Conservation (phyloP, 2,113 vertebrate species). For the Eublepharis macularius region DNA sequence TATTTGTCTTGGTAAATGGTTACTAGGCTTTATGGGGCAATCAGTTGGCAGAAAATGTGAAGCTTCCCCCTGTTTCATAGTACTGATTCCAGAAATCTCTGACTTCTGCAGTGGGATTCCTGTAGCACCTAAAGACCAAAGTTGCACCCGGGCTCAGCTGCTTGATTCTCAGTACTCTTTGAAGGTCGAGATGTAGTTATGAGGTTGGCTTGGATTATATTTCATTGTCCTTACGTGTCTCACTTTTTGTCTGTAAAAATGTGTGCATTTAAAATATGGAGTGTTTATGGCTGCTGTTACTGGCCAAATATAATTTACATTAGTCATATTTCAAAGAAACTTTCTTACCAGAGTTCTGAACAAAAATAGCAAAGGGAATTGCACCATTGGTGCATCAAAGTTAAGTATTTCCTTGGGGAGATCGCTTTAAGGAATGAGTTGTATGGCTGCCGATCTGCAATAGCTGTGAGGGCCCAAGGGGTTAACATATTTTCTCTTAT, state of each 20-base stretch:
- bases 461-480: slow-evolving; percentile 17
- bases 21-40: neutral
- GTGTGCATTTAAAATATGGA: slow-evolving; percentile 49
- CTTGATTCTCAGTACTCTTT: slow-evolving; percentile 32
- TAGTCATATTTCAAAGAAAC: slow-evolving; percentile 45
- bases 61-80: neutral
- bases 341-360: slow-evolving; percentile 35
- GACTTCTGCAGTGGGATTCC: neutral
- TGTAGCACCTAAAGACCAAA: neutral
- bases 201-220: slow-evolving; percentile 16
- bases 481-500: slow-evolving; percentile 22
- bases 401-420: neutral
- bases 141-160: slow-evolving; percentile 38
- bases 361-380: slow-evolving; percentile 25
- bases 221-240: slow-evolving; percentile 42
- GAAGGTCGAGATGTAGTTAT: slow-evolving; percentile 41
- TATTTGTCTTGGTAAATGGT: neutral
- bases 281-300: neutral
- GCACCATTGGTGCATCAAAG: slow-evolving; percentile 32
- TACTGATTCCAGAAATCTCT: neutral
- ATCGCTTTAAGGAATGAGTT: slow-evolving; percentile 37
- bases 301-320: slow-evolving; percentile 38
- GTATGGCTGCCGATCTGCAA: neutral
- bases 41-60: neutral
- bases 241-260: slow-evolving; percentile 49